phyloP scores from a whole-genome alignment of 2,797 vertebrate species.

The Scarus forsteni region DNA sequence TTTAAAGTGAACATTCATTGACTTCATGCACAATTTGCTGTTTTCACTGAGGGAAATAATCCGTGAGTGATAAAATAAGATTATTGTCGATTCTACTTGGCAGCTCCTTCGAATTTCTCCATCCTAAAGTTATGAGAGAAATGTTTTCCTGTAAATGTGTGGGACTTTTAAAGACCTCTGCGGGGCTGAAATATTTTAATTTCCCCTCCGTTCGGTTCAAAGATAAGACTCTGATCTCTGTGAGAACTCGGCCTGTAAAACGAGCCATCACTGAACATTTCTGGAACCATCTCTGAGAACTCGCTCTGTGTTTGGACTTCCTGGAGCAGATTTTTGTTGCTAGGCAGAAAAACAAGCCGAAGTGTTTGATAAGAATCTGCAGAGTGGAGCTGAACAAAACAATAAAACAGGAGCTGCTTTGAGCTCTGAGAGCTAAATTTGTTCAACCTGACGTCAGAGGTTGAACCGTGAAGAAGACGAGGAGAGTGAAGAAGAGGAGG shows the following conservation, averaged over 20 bases:
- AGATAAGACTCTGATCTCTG: background rate
- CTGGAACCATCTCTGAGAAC: constrained; percentile 16
- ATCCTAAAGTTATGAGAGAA: background rate
- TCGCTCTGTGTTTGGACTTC: constrained; percentile 15
- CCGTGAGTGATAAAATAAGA: too few relatives aligned
- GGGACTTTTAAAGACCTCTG: background rate
- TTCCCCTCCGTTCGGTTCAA: background rate
- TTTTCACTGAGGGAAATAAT: too few relatives aligned
- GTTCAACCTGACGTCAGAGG: constrained; percentile 18
- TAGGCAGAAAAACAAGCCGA: constrained; percentile 24
- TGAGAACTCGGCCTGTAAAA: background rate
- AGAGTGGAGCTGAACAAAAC: constrained; percentile 21
- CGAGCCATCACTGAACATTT: constrained; percentile 6
- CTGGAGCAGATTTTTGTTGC: constrained; percentile 24
- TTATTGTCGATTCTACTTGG: too few relatives aligned
- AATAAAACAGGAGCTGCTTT: constrained; percentile 8
- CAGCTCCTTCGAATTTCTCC: too few relatives aligned
- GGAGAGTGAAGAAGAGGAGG: background rate
- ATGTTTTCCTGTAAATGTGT: background rate
- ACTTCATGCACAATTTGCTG: too few relatives aligned
- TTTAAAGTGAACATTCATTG: too few relatives aligned
- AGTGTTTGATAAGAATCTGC: background rate
- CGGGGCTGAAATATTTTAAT: background rate
- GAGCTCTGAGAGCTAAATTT: background rate
- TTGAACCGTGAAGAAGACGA: background rate